phyloP scores from a whole-genome alignment of 2,888 invertebrate genomes.

The Blastobasis lacticolella region DNA sequence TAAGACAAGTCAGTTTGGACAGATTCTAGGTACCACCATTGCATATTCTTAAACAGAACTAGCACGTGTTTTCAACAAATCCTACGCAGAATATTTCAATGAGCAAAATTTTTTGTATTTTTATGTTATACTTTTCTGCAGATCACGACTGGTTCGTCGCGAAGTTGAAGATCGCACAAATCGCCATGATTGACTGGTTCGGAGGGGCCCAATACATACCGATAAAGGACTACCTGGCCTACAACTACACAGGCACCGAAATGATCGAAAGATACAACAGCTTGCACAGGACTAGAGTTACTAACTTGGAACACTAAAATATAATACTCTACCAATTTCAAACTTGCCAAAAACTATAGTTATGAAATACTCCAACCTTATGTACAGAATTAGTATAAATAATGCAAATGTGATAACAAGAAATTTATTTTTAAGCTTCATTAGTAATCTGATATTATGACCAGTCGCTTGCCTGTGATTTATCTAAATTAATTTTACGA shows the following conservation, averaged over 20 bases:
- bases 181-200: constrained; percentile 86
- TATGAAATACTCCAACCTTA: background rate
- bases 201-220: constrained; percentile 84
- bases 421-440: background rate
- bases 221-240: constrained; percentile 76
- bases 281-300: constrained; percentile 9
- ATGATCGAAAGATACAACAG: constrained; percentile 35
- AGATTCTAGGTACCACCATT: no score
- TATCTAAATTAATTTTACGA: no score
- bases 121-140: constrained; percentile 35
- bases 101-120: no score
- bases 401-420: background rate
- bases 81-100: no score
- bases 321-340: no score
- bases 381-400: background rate
- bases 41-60: no score
- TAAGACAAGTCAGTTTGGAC: no score
- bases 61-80: no score
- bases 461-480: no score
- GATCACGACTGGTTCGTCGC: constrained; percentile 87
- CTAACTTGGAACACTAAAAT: background rate
- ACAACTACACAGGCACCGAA: constrained; percentile 60
- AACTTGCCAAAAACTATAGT: no score
- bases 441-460: background rate
- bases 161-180: constrained; percentile 81